phyloP scores from a whole-genome alignment of 1,140 invertebrate species.

The Leptestheria dahalacensis region DNA sequence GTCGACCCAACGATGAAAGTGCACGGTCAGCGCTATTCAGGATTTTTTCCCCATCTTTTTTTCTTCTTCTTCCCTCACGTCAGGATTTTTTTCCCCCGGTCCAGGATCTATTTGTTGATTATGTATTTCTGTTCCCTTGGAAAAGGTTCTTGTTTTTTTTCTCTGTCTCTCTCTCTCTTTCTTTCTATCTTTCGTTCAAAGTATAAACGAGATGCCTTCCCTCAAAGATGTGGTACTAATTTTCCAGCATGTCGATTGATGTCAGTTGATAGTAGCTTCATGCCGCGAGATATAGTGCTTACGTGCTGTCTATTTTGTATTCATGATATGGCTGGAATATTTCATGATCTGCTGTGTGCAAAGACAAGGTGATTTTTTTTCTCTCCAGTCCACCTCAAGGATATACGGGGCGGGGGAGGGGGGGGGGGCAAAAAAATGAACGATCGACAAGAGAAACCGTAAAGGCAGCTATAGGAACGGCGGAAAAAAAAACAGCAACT shows the following conservation, averaged over 20 bases:
- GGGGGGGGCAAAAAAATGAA: not conserved
- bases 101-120: too few species aligned
- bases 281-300: not conserved
- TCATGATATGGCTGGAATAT: not conserved
- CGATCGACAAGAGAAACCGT: not conserved
- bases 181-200: too few species aligned
- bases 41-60: too few species aligned
- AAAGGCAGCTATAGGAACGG: not conserved
- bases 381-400: not conserved
- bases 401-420: not conserved
- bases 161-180: too few species aligned
- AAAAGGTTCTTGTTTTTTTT: too few species aligned
- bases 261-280: not conserved
- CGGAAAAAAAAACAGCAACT: too few species aligned
- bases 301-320: not conserved
- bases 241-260: not conserved
- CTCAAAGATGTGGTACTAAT: not conserved
- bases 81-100: too few species aligned
- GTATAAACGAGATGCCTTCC: too few species aligned
- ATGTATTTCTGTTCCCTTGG: too few species aligned
- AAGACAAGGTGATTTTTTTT: not conserved
- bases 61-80: not conserved
- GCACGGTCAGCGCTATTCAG: not conserved
- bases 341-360: not conserved
- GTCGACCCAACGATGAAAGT: not conserved